Evolutionary conservation across 2,113 vertebrate species (phyloP).

Genomic region (Bagarius yarrelli): DNA sequence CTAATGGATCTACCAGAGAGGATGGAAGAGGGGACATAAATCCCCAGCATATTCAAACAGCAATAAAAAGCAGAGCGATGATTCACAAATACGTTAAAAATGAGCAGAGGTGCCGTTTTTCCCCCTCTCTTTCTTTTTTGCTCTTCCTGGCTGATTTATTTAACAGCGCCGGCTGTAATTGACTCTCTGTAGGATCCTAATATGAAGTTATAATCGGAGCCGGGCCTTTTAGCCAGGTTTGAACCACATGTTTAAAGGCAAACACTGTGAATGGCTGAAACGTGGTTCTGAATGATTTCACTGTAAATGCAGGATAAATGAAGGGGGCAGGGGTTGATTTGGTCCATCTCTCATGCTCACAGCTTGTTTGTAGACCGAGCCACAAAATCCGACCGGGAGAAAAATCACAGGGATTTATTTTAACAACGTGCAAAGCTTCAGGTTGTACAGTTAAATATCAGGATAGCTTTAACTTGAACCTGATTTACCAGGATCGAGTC

Average conservation of each 20-base stretch:
- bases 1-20: conserved; percentile 49
- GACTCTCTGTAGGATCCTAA: conserved; percentile 51
- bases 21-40: conserved; percentile 37
- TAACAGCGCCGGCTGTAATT: conserved; percentile 54
- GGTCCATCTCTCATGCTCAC: conserved; percentile 26
- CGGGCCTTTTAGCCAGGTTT: conserved; percentile 37
- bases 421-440: not conserved
- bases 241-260: conserved; percentile 50
- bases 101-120: conserved; percentile 5
- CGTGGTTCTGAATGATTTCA: conserved; percentile 47
- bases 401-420: conserved; percentile 2
- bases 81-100: conserved; percentile 42
- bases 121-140: not conserved
- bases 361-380: not conserved
- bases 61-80: conserved; percentile 42
- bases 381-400: not conserved
- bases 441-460: not conserved
- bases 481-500: not conserved
- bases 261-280: conserved; percentile 35
- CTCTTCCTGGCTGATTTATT: conserved; percentile 48
- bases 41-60: conserved; percentile 34
- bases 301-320: conserved; percentile 48
- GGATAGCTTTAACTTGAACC: not conserved
- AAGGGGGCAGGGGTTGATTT: conserved; percentile 38
- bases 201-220: conserved; percentile 54